Base-by-base conservation (phyloP, 2,888 invertebrate species). In the Raillietiella orientalis region DNA sequence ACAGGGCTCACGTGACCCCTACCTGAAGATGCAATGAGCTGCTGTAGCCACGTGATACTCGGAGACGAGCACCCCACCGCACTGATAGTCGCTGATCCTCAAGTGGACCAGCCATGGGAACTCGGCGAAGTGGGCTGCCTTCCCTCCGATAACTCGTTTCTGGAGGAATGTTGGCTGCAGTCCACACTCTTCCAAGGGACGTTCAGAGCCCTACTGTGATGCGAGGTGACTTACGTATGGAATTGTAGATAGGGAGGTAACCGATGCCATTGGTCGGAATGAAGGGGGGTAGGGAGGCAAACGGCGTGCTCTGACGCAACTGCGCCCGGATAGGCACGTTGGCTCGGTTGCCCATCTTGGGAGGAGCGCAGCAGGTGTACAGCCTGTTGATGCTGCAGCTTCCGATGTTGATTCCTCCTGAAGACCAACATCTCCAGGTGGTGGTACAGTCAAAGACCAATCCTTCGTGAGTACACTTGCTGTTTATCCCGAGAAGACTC, bases 61-160 rank as follows among this genome's bases (percentile, higher is more conserved):
- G 3, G 67, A 69, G 16, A 72, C 58, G 30, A 72, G 44, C 0
- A 71, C 71, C 1, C 72, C 72, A 2, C 74, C 72, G 37, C 72
- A 74, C 38, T 72, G 72, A 39, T 64, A 72, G 35, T 67, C 64
- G 0, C 63, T 60, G 35, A 72, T 70, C 39, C 72, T 59, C 31
- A 74, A 66, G 37, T 72, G 72, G 0, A 69, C 70, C 41, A 72
- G 72, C 72, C 72, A 74, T 0, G 74, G 72, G 39, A 69, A 67
- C 48, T 70, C 70, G 0, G 62, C 65, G 37, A 57, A 70, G 34
- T 56, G 51, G 0, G 72, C 72, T 34, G 67, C 66, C 3, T 66
- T 50, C 0, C 74, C 72, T 2, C 74, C 74, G 21, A 74, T 70
- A 31, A 74, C 72, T 26, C 72, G 50, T 41, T 69, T 70, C 39